Evolutionary conservation across 1,140 invertebrate genomes (phyloP).

Genomic region (Sitophilus oryzae): DNA sequence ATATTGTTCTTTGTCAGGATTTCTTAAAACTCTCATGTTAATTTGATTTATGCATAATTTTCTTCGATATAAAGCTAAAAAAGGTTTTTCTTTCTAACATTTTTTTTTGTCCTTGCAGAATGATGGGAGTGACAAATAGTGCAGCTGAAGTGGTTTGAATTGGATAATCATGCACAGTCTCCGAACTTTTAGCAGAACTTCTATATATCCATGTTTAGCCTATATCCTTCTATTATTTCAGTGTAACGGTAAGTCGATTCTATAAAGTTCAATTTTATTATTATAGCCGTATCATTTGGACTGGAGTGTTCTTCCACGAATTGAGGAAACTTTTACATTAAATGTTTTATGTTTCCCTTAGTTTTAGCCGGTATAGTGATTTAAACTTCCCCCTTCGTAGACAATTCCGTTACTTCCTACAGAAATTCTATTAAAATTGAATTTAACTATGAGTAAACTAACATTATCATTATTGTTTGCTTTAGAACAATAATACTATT

Average conservation of each 20-base stretch:
- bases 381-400: neutral
- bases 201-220: conserved; percentile 25
- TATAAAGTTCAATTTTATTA: conserved; percentile 24
- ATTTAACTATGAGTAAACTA: too few species aligned
- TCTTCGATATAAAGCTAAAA: too few species aligned
- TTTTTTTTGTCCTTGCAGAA: conserved; percentile 34
- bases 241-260: conserved; percentile 25
- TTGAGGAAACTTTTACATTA: conserved; percentile 19
- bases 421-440: too few species aligned
- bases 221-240: conserved; percentile 31
- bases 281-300: conserved; percentile 12
- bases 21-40: too few species aligned
- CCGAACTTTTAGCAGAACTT: conserved; percentile 26
- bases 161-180: conserved; percentile 31
- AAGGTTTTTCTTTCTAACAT: too few species aligned
- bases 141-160: conserved; percentile 37
- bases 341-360: conserved; percentile 5
- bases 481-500: too few species aligned
- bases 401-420: too few species aligned
- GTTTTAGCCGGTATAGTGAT: neutral
- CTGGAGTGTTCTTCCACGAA: conserved; percentile 1
- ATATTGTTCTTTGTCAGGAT: too few species aligned
- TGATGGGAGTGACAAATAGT: conserved; percentile 32
- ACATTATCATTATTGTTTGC: too few species aligned
- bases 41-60: too few species aligned